A percentile compares a stretch with the other conserved stretches of the same genome.
Evolutionary conservation across 2,797 vertebrate species (phyloP).

Genomic region (Sebastes melanostomus): DNA sequence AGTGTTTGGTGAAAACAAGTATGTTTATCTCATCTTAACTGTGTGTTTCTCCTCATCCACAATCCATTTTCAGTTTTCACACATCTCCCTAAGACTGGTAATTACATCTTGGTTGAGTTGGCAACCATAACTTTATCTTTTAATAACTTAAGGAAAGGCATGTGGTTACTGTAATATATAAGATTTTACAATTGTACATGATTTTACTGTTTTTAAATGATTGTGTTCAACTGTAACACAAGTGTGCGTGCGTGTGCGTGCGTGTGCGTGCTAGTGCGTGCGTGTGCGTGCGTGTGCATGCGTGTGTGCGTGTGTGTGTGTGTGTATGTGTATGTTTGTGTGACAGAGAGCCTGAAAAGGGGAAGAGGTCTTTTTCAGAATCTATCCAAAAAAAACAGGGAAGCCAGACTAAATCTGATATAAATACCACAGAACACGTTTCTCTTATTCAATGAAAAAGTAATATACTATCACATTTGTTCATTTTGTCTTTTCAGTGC

Average conservation of each 20-base stretch:
- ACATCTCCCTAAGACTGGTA: neutral
- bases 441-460: neutral
- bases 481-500: neutral
- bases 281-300: neutral
- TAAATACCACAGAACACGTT: neutral
- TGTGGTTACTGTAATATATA: neutral
- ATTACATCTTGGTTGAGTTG: neutral
- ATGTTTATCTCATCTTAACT: neutral
- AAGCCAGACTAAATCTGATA: neutral
- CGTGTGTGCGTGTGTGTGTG: too few relatives aligned
- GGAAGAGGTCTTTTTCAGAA: constrained; percentile 5
- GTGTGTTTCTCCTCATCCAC: neutral
- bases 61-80: neutral
- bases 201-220: neutral
- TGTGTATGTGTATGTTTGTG: neutral
- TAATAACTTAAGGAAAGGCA: neutral
- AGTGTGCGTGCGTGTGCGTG: too few relatives aligned
- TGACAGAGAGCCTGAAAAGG: neutral
- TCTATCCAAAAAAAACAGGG: neutral
- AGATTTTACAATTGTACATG: neutral
- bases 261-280: too few relatives aligned
- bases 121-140: neutral
- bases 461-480: neutral
- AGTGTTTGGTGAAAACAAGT: neutral
- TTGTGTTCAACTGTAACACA: too few relatives aligned